A percentile compares a stretch with the other conserved stretches of the same genome.
Evolutionary conservation across 2,113 vertebrate species (phyloP).

Genomic region (Cinclus cinclus): DNA sequence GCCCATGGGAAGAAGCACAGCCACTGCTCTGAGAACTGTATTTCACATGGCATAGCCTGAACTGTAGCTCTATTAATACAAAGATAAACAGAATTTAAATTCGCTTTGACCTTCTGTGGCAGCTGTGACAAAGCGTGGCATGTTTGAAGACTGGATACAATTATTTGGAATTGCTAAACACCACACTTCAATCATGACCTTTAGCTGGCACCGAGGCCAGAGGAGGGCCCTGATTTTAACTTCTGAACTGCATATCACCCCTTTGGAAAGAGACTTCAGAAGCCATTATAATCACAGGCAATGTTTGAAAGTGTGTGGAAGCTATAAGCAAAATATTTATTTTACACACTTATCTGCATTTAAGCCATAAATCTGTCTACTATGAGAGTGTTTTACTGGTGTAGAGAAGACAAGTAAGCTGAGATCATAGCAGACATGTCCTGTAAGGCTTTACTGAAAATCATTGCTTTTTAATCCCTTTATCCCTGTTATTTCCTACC

Average conservation of each 20-base stretch:
- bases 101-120: slow-evolving; percentile 15
- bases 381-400: slow-evolving; percentile 6
- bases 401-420: slow-evolving; percentile 44
- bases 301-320: neutral
- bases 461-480: slow-evolving; percentile 68
- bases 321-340: slow-evolving; percentile 36
- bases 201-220: neutral
- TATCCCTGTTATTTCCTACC: slow-evolving; percentile 55
- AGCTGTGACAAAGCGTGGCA: neutral
- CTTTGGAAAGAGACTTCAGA: neutral
- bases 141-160: neutral
- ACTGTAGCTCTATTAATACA: neutral
- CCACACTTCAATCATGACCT: neutral
- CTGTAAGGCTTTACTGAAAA: slow-evolving; percentile 57
- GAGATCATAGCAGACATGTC: slow-evolving; percentile 58
- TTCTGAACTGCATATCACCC: slow-evolving; percentile 34
- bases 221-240: slow-evolving; percentile 15
- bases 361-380: slow-evolving; percentile 29
- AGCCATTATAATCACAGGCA: neutral
- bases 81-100: slow-evolving; percentile 41
- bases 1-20: neutral
- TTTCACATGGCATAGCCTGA: neutral
- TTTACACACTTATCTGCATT: slow-evolving; percentile 55
- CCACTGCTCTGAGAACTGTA: neutral
- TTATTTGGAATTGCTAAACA: slow-evolving; percentile 25